Evolutionary conservation across 2,888 invertebrate genomes (phyloP).

Genomic region (Carterocephalus palaemon): DNA sequence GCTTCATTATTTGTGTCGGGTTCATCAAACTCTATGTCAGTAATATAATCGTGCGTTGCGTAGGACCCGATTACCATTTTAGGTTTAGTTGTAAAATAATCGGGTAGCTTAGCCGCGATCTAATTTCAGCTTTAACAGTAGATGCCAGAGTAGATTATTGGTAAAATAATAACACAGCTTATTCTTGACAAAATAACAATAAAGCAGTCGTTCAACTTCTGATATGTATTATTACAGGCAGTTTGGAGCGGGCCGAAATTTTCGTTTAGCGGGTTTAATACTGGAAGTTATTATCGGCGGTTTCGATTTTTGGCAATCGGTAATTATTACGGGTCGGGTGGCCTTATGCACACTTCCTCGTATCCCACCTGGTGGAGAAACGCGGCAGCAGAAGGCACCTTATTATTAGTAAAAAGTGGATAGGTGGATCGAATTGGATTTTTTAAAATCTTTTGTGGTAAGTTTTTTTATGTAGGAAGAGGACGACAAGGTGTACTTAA

Average conservation of each 20-base stretch:
- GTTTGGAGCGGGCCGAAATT: slow-evolving; percentile 37
- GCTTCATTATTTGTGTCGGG: slow-evolving; percentile 25
- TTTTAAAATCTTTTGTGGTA: slow-evolving; percentile 51
- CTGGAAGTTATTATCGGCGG: slow-evolving; percentile 39
- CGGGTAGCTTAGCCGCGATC: slow-evolving; percentile 34
- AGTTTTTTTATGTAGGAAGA: slow-evolving; percentile 45
- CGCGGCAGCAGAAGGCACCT: slow-evolving; percentile 54
- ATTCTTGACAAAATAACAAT: slow-evolving; percentile 52
- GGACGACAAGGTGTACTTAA: slow-evolving; percentile 32
- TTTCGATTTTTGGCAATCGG: slow-evolving; percentile 60
- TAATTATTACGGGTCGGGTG: slow-evolving; percentile 46
- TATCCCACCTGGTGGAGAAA: slow-evolving; percentile 68
- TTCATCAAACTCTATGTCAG: slow-evolving; percentile 47
- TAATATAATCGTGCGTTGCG: slow-evolving; percentile 41
- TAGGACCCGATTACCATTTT: slow-evolving; percentile 49
- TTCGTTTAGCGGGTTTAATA: slow-evolving; percentile 29
- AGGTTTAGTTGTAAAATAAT: slow-evolving; percentile 40
- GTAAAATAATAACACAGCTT: slow-evolving; percentile 33
- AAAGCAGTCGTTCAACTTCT: slow-evolving; percentile 58
- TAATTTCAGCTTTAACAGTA: slow-evolving; percentile 43
- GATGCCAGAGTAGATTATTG: slow-evolving; percentile 41
- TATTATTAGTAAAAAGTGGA: slow-evolving; percentile 66
- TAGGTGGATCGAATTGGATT: slow-evolving; percentile 57
- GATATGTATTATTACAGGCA: slow-evolving; percentile 47
- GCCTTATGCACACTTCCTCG: slow-evolving; percentile 63